Conservation (phyloP, 2,888 invertebrate species). For the Nomada fucata region DNA sequence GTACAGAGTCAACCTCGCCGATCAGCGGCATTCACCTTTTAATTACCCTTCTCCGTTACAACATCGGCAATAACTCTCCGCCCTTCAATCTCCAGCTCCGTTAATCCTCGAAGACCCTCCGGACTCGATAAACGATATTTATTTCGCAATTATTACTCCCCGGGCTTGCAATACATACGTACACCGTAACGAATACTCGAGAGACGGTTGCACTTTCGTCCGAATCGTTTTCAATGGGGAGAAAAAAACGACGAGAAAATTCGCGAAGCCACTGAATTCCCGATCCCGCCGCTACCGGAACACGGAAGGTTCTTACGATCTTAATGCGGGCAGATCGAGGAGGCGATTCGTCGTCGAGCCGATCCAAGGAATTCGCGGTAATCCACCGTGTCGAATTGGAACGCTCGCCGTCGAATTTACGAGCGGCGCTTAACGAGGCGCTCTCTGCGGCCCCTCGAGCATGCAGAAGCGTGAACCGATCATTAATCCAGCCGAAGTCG, state of each 20-base stretch:
- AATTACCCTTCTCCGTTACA: background rate
- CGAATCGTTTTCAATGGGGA: too few relatives aligned
- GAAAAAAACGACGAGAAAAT: too few relatives aligned
- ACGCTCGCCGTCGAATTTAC: slow-evolving; percentile 47
- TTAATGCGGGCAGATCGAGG: slow-evolving; percentile 39
- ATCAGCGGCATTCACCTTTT: slow-evolving; percentile 1
- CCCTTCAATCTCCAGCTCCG: background rate
- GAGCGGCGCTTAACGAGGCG: slow-evolving; percentile 45
- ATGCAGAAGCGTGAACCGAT: background rate
- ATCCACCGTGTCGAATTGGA: slow-evolving; percentile 40
- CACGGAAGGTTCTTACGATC: slow-evolving; percentile 36
- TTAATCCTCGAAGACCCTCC: slow-evolving; percentile 13
- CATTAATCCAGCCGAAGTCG: slow-evolving; percentile 21
- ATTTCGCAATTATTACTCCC: background rate
- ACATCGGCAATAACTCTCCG: too few relatives aligned
- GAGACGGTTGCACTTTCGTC: too few relatives aligned
- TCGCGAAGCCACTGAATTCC: background rate
- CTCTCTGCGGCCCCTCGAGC: too few relatives aligned
- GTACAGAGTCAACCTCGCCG: background rate
- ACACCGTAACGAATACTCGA: too few relatives aligned
- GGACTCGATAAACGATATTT: slow-evolving; percentile 15
- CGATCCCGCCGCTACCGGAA: background rate
- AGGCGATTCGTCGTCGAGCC: slow-evolving; percentile 57
- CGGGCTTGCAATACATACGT: too few relatives aligned
- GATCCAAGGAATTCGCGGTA: slow-evolving; percentile 23